Base-by-base conservation (phyloP, 35 echinoderm and acorn worm genomes). In the Eucidaris tribuloides region DNA sequence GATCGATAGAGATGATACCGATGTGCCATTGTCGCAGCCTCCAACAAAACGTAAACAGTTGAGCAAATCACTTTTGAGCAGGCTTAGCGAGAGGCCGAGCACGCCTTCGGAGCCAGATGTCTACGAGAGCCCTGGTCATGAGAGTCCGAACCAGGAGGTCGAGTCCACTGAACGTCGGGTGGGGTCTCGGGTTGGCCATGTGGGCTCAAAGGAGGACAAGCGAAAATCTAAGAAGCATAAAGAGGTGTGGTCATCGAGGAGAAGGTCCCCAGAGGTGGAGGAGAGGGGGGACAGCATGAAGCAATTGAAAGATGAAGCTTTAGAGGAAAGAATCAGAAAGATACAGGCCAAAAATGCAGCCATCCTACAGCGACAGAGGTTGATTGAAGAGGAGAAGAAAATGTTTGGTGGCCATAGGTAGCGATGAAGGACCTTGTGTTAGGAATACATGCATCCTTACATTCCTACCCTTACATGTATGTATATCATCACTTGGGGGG, bases 351-450 rank as follows among this genome's bases (percentile, higher is more conserved):
- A 90, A 38, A 96, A 96, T 91, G 88, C 87, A 28, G 88, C 92
- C 77, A 96, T 96, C 42, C n/a, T 91, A n/a, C 74, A 90, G 48
- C 80, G 88, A 41, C 88, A 96, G 63, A 81, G 78, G 38, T 82
- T 90, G 44, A 96, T 96, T 46, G 87, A 90, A 62, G 82, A 81
- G 55, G 92, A 96, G 58, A 96, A 96, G 71, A 79, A 90, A 68
- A 74, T 86, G 55, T 96, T 86, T 79, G 87, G 88, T 74, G 68
- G 68, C 7, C 34, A 44, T 3, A 74, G 68, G 25, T 74, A 74
- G n/a, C 68, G n/a, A n/a, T n/a, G n/a, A n/a, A n/a, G n/a, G n/a
- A n/a, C n/a, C n/a, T n/a, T n/a, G n/a, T n/a, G n/a, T n/a, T n/a
- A n/a, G n/a, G n/a, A n/a, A n/a, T n/a, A n/a, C n/a, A n/a, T n/a